Evolutionary conservation across 1,140 invertebrate genomes (phyloP).

Genomic region (Papilio aristodemus): DNA sequence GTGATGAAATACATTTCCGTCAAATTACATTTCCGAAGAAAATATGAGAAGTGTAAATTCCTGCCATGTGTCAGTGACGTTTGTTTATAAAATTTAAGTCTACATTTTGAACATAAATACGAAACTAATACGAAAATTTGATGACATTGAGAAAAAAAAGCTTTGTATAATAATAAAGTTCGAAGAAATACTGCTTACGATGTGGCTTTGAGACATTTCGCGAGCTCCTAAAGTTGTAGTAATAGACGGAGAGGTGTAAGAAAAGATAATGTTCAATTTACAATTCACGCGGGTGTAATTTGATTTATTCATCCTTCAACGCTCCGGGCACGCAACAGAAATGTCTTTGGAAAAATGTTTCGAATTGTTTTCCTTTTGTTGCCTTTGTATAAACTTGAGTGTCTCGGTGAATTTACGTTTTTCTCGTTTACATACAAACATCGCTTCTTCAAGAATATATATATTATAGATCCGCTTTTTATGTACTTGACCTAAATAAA

Average conservation of each 20-base stretch:
- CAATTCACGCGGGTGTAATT: conserved; percentile 77
- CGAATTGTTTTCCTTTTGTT: conserved; percentile 32
- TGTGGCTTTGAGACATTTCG: background rate
- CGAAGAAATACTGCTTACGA: background rate
- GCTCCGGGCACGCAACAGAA: conserved; percentile 25
- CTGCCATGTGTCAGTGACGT: no score
- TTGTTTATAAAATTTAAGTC: no score
- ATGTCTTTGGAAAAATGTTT: conserved; percentile 30
- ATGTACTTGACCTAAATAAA: no score
- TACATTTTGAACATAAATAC: no score
- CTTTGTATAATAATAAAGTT: background rate
- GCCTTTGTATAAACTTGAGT: conserved; percentile 19
- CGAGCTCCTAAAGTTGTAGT: background rate
- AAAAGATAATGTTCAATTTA: conserved; percentile 76
- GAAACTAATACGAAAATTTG: no score
- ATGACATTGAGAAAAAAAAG: no score
- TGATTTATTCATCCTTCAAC: conserved; percentile 67
- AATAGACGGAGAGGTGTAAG: conserved; percentile 60
- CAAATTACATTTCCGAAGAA: no score
- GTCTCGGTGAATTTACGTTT: conserved; percentile 9
- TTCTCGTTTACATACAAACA: background rate
- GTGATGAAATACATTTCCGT: no score
- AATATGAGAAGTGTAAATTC: no score
- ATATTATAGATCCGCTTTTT: no score
- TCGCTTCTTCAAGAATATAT: background rate